Evolutionary conservation across 2,888 invertebrate genomes (phyloP).

Genomic region (Thymelicus lineola): DNA sequence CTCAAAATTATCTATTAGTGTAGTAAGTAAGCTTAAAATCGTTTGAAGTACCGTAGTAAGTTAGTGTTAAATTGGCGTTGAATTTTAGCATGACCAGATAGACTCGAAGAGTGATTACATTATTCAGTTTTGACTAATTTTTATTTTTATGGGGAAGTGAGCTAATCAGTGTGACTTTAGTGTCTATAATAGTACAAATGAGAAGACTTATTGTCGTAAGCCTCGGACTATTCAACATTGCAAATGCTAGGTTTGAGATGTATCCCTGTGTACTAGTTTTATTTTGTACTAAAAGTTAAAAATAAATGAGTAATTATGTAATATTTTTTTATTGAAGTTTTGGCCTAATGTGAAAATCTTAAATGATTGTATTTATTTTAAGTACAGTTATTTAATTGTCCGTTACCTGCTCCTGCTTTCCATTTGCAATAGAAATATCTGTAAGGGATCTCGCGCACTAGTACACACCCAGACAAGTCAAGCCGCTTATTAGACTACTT

Average conservation of each 20-base stretch:
- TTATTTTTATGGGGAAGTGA: slow-evolving; percentile 78
- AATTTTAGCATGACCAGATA: slow-evolving; percentile 64
- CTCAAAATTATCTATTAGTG: slow-evolving; percentile 81
- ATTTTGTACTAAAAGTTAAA: slow-evolving; percentile 86
- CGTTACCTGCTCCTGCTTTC: too few relatives aligned
- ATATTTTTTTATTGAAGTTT: slow-evolving; percentile 40
- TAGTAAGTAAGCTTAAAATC: slow-evolving; percentile 67
- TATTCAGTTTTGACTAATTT: slow-evolving; percentile 82
- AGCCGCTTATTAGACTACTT: too few relatives aligned
- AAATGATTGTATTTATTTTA: too few relatives aligned
- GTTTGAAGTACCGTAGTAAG: slow-evolving; percentile 71
- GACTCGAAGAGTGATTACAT: slow-evolving; percentile 82
- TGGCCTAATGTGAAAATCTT: background rate
- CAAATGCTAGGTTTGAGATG: slow-evolving; percentile 86
- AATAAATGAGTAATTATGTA: slow-evolving; percentile 82
- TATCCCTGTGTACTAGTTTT: slow-evolving; percentile 86
- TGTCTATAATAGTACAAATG: slow-evolving; percentile 86
- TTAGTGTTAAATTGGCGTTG: slow-evolving; percentile 68
- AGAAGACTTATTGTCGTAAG: slow-evolving; percentile 86
- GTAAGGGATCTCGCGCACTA: too few relatives aligned
- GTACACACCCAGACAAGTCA: too few relatives aligned
- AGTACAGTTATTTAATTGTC: too few relatives aligned
- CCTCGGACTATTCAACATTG: slow-evolving; percentile 85
- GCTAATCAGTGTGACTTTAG: slow-evolving; percentile 83
- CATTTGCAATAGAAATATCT: too few relatives aligned